Evolutionary conservation across 1,140 invertebrate genomes (phyloP).

Genomic region (Zaprionus ornatus): DNA sequence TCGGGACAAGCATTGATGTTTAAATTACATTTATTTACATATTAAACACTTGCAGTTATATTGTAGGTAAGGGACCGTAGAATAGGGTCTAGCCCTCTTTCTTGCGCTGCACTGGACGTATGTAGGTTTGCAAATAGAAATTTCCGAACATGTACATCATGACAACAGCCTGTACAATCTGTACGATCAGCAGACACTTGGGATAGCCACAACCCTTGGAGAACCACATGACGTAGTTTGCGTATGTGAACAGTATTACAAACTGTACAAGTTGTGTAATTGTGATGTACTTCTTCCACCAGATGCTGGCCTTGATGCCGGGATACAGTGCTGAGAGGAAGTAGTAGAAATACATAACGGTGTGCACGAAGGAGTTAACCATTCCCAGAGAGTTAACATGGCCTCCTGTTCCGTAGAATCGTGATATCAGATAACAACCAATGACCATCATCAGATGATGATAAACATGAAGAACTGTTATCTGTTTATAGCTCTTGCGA

Average conservation of each 20-base stretch:
- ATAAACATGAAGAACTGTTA: slow-evolving; percentile 93
- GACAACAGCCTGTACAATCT: slow-evolving; percentile 87
- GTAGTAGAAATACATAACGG: slow-evolving; percentile 92
- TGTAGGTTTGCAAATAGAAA: slow-evolving; percentile 87
- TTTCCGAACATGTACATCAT: slow-evolving; percentile 92
- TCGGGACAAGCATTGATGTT: neutral
- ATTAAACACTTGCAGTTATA: neutral
- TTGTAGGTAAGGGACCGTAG: neutral
- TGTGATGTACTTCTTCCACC: slow-evolving; percentile 95
- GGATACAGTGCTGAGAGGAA: slow-evolving; percentile 88
- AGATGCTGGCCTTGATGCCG: slow-evolving; percentile 87
- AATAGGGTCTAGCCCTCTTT: neutral
- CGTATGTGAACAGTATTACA: slow-evolving; percentile 87
- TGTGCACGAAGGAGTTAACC: slow-evolving; percentile 92
- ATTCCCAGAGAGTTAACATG: slow-evolving; percentile 88
- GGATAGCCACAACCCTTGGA: slow-evolving; percentile 89
- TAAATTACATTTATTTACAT: slow-evolving; percentile 34
- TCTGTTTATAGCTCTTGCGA: slow-evolving; percentile 92
- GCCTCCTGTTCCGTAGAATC: slow-evolving; percentile 85
- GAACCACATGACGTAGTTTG: slow-evolving; percentile 87
- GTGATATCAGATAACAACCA: slow-evolving; percentile 25
- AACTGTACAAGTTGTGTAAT: slow-evolving; percentile 92
- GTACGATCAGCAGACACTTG: slow-evolving; percentile 85
- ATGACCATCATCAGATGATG: slow-evolving; percentile 87
- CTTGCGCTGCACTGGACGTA: slow-evolving; percentile 62